Evolutionary conservation across 2,888 invertebrate genomes (phyloP).

Genomic region (Pelosia muscerda): DNA sequence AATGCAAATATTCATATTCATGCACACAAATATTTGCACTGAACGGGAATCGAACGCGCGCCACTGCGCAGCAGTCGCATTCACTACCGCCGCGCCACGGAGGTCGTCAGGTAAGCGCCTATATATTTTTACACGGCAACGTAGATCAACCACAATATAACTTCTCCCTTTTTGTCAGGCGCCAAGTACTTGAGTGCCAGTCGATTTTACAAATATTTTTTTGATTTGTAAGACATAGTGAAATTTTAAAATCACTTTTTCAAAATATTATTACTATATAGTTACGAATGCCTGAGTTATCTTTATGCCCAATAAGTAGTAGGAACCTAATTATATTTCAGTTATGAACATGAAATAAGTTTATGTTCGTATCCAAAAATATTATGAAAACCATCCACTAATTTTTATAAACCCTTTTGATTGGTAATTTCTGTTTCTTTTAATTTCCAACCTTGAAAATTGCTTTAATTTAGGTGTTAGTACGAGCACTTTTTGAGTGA

Average conservation of each 20-base stretch:
- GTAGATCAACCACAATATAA: slow-evolving; percentile 34
- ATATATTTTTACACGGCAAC: neutral
- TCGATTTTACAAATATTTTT: no score
- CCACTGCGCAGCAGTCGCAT: no score
- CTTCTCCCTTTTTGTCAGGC: slow-evolving; percentile 49
- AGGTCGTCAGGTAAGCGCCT: neutral
- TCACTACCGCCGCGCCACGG: no score
- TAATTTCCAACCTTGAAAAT: neutral
- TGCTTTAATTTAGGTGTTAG: neutral
- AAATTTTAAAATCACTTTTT: neutral
- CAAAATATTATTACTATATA: neutral
- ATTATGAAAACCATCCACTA: neutral
- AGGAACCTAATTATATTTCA: no score
- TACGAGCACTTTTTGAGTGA: neutral
- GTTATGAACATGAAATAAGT: no score
- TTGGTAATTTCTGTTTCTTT: neutral
- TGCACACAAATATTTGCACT: no score
- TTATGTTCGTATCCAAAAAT: no score
- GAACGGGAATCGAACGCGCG: no score
- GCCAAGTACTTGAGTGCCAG: slow-evolving; percentile 32
- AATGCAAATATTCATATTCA: no score
- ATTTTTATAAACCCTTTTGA: neutral
- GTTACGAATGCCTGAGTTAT: no score
- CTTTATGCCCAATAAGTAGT: no score
- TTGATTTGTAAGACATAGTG: neutral